Evolutionary conservation across 2,888 invertebrate genomes (phyloP).

Genomic region (Mythimna loreyi): DNA sequence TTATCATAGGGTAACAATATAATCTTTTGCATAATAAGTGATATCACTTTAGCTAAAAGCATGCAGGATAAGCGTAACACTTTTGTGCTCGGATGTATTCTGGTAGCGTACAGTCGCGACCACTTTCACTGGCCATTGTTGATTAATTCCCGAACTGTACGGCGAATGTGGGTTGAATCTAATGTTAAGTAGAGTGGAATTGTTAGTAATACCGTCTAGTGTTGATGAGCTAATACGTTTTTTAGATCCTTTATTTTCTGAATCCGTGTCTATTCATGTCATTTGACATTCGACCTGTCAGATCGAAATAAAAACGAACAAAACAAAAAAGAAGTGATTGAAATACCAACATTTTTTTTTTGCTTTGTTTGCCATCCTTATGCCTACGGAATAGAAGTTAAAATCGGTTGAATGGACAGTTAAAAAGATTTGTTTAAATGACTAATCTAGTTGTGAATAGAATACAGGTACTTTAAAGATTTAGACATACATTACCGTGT

Average conservation of each 20-base stretch:
- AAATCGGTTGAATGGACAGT: no score
- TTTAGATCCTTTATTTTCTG: constrained; percentile 22
- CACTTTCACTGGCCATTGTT: constrained; percentile 81
- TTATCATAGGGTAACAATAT: constrained; percentile 23
- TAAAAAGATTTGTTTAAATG: no score
- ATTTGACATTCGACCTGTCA: not conserved
- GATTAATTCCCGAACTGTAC: constrained; percentile 73
- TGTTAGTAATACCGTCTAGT: constrained; percentile 22
- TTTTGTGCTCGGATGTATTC: constrained; percentile 57
- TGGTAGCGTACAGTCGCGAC: constrained; percentile 57
- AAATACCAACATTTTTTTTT: no score
- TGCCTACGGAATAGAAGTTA: no score
- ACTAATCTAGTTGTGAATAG: no score
- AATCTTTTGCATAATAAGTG: constrained; percentile 58
- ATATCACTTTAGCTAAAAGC: constrained; percentile 47
- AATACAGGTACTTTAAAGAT: no score
- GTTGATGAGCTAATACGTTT: constrained; percentile 8
- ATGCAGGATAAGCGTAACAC: constrained; percentile 59
- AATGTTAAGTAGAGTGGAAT: constrained; percentile 62
- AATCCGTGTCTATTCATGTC: not conserved
- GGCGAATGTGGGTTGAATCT: constrained; percentile 74
- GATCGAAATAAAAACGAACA: not conserved
- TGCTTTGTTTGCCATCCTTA: no score
- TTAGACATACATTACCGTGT: no score
- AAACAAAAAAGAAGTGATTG: no score